phyloP scores from a whole-genome alignment of 2,113 vertebrate genomes.

The Bothrops jararaca region DNA sequence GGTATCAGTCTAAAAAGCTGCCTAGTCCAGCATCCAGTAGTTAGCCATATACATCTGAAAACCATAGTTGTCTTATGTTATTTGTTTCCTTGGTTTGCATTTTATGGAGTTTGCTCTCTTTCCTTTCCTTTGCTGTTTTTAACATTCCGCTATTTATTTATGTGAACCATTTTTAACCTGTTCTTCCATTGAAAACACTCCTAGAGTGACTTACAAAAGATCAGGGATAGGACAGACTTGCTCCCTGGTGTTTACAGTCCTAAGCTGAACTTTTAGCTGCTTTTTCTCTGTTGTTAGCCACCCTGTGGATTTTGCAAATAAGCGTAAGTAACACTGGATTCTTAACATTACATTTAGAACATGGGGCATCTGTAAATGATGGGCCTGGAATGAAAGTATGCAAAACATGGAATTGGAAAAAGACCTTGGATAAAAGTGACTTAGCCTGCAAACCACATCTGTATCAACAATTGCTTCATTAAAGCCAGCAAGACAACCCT shows the following conservation, averaged over 20 bases:
- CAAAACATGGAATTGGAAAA: not conserved
- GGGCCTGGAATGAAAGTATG: not conserved
- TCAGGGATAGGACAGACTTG: not conserved
- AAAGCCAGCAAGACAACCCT: not conserved
- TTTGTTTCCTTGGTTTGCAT: not conserved
- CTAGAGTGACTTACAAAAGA: not conserved
- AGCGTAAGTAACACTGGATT: not conserved
- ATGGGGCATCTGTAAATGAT: not conserved
- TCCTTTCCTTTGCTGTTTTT: not conserved
- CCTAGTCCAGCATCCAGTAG: not conserved
- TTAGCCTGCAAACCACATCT: not conserved
- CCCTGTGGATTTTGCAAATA: not conserved
- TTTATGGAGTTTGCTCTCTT: not conserved
- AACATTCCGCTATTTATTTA: not conserved
- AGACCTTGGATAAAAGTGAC: not conserved
- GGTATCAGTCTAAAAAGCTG: not conserved
- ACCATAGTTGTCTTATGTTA: not conserved
- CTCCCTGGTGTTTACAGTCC: not conserved
- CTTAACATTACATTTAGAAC: not conserved
- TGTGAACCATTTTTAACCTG: not conserved
- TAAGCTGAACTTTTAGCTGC: not conserved
- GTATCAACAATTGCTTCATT: not conserved
- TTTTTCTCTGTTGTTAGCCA: not conserved
- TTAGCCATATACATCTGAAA: not conserved
- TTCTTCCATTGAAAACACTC: not conserved